Evolutionary conservation across 2,797 vertebrate species (phyloP).

Genomic region (Orientallactaga sibirica): DNA sequence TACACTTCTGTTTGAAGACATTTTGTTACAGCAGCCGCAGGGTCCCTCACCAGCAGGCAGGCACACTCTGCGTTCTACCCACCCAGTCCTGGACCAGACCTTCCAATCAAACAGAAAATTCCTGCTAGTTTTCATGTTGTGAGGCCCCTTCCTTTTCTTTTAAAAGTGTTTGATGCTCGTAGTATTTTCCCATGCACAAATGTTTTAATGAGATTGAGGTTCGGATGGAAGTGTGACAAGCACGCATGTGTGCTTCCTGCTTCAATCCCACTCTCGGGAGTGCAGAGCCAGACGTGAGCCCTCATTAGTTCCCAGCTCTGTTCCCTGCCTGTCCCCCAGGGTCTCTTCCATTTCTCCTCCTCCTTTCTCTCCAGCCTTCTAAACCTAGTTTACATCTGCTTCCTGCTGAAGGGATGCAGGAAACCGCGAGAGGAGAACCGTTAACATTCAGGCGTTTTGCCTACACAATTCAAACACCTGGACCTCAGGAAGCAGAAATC

Average conservation of each 20-base stretch:
- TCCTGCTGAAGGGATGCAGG: constrained; percentile 28
- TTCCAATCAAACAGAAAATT: background rate
- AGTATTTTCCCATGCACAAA: background rate
- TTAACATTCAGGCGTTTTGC: constrained; percentile 18
- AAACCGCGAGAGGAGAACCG: background rate
- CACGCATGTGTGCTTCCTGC: background rate
- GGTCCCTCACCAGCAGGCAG: accelerated
- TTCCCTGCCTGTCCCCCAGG: background rate
- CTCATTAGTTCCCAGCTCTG: background rate
- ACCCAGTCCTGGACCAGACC: background rate
- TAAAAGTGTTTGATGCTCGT: background rate
- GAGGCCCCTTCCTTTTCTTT: background rate
- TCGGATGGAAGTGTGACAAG: constrained; percentile 24
- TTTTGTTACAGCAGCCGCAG: background rate
- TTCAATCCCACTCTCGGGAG: background rate
- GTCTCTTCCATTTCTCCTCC: constrained; percentile 47
- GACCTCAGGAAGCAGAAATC: background rate
- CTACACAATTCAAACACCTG: constrained; percentile 18
- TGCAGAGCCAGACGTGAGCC: background rate
- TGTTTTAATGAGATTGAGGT: background rate
- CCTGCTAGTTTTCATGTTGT: background rate
- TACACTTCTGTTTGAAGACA: background rate
- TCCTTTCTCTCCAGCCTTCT: background rate
- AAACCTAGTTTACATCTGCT: background rate
- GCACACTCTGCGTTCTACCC: accelerated